Percentiles rank a stretch among this genome's conserved stretches.
phyloP scores from a whole-genome alignment of 1,140 invertebrate genomes.

The Cheumatopsyche charites region DNA sequence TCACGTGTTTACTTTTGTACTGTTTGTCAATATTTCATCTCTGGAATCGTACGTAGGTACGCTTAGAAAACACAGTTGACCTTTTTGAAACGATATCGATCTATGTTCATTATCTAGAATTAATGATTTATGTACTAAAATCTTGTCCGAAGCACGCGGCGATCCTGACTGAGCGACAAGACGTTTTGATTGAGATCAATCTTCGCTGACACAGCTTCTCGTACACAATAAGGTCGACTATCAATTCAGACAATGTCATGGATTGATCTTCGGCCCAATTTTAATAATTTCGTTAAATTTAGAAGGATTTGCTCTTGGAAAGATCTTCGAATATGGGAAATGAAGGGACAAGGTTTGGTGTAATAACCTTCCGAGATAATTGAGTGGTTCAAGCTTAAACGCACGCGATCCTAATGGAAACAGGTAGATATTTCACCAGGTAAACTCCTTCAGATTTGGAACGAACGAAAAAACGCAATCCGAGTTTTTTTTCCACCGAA shows the following conservation, averaged over 20 bases:
- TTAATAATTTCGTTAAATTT: no score
- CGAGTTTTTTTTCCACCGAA: not conserved
- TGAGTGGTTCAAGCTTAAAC: conserved; percentile 47
- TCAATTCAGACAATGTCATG: not conserved
- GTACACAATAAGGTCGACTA: no score
- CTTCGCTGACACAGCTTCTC: no score
- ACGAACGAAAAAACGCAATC: conserved; percentile 1
- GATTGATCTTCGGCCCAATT: no score
- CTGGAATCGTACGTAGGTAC: no score
- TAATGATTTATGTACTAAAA: no score
- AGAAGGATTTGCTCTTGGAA: conserved; percentile 17
- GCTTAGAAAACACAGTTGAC: no score
- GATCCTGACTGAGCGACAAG: no score
- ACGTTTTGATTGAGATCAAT: no score
- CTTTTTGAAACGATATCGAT: no score
- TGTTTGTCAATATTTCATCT: not conserved
- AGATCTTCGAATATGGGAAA: conserved; percentile 19
- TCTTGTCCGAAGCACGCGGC: no score
- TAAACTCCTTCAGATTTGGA: conserved; percentile 9
- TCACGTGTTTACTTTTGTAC: not conserved
- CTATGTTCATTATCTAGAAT: no score
- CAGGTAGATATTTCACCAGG: conserved; percentile 37
- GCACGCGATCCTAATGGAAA: conserved; percentile 42
- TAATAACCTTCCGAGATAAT: conserved; percentile 42
- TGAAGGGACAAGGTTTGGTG: not conserved